Evolutionary conservation across 2,113 vertebrate species (phyloP), one percentile per base, ranked within the genome.

Genomic region (Cacatua alba): DNA sequence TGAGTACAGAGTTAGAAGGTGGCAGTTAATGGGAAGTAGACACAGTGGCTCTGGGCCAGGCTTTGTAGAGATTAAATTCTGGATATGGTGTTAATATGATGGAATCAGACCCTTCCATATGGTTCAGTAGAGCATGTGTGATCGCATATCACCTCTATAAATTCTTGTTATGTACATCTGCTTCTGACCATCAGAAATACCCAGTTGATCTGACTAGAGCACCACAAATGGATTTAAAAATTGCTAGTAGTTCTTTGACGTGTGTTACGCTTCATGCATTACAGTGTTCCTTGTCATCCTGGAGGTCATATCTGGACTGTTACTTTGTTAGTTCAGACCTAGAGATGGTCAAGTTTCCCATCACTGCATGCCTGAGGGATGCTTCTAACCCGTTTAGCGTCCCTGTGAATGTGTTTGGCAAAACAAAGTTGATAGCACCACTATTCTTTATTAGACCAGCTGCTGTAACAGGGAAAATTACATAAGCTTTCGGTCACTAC

Each of bases 21-120:
- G 64, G 31, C 0, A 1, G 31, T 39, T 79, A 82, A 46, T 57
- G 62, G 52, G 60, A 84, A 84, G 51, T 41, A 74, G 72, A 43
- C 60, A 43, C 46, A 26, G 52, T 85, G 87, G 46, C 78, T 91
- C 69, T 87, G n/a, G 72, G 51, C 77, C 87, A 94, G 51, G 15
- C 74, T 64, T 13, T 3, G 0, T 60, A 65, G 68, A 51, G 62
- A 89, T 94, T 71, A 64, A 60, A 64, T 75, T 79, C 65, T 91
- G 39, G 29, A 64, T 85, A 12, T 87, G 43, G 55, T 87, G 65
- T 85, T 84, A 91, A 60, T 93, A 52, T 29, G 69, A 62, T 81
- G 86, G 71, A 95, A 88, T 86, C 33, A 43, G 39, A 74, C 24
- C 41, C 68, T 88, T 95, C 51, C 5, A 1, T 71, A 39, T 4